phyloP scores from a whole-genome alignment of 1,140 invertebrate genomes.

The Drosophila carrolli region DNA sequence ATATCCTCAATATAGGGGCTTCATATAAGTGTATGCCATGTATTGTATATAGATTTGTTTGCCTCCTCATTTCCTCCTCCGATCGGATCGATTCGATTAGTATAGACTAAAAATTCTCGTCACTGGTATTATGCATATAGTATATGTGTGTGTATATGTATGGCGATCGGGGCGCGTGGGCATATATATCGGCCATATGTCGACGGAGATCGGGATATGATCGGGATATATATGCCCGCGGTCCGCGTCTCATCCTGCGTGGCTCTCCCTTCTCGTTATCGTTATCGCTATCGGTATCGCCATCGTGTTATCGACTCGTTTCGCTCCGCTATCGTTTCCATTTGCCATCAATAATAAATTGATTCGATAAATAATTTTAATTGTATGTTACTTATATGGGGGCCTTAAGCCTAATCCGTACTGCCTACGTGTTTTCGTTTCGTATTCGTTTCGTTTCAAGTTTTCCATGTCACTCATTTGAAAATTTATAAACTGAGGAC shows the following conservation, averaged over 20 bases:
- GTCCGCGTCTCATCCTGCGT: conserved; percentile 27
- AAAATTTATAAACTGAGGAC: conserved; percentile 83
- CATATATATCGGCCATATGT: conserved; percentile 21
- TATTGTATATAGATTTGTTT: conserved; percentile 67
- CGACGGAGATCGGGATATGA: conserved; percentile 17
- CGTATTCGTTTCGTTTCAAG: conserved; percentile 27
- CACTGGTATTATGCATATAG: conserved; percentile 53
- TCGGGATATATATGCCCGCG: conserved; percentile 20
- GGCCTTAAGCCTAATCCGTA: conserved; percentile 60
- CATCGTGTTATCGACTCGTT: not conserved
- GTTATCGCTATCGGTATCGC: conserved; percentile 10
- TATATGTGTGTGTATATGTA: conserved; percentile 50
- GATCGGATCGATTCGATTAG: conserved; percentile 33
- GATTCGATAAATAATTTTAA: conserved; percentile 65
- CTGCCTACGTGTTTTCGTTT: conserved; percentile 30
- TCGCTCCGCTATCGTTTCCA: conserved; percentile 26
- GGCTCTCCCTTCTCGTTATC: conserved; percentile 35
- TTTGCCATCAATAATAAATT: conserved; percentile 58
- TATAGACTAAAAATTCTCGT: conserved; percentile 66
- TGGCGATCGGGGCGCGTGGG: conserved; percentile 15
- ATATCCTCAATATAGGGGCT: conserved; percentile 78
- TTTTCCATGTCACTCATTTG: conserved; percentile 71
- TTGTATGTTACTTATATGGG: conserved; percentile 62
- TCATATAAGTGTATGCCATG: conserved; percentile 70
- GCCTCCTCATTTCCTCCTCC: conserved; percentile 14